phyloP scores from a whole-genome alignment of 2,113 vertebrate genomes.

The Mormyrus lacerda region DNA sequence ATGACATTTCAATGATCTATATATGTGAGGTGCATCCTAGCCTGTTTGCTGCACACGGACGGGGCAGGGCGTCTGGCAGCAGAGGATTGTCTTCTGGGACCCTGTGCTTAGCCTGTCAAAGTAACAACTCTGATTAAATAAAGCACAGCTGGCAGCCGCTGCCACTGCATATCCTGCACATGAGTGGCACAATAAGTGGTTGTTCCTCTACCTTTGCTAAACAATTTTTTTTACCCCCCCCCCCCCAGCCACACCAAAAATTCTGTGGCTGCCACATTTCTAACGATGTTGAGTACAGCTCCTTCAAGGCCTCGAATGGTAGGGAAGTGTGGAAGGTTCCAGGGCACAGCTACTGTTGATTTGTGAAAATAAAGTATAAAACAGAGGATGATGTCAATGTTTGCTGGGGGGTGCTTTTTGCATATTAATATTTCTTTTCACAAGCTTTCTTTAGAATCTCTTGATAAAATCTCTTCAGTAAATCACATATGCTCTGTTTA shows the following conservation, averaged over 20 bases:
- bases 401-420: background rate
- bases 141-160: background rate
- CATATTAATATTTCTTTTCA: background rate
- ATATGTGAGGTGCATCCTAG: background rate
- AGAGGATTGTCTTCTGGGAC: background rate
- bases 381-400: background rate
- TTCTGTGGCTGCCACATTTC: background rate
- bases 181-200: background rate
- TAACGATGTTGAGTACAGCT: background rate
- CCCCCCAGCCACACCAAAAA: background rate
- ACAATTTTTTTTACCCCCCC: background rate
- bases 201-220: background rate
- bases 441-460: background rate
- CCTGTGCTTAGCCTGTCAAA: background rate
- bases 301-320: background rate
- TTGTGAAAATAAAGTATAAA: background rate
- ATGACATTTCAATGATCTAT: background rate
- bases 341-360: background rate
- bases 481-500: background rate
- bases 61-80: background rate
- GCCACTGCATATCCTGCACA: background rate
- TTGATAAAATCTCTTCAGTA: background rate
- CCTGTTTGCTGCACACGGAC: background rate
- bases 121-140: background rate
- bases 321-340: background rate